A percentile compares a stretch with the other conserved stretches of the same genome.
Evolutionary conservation across 2,888 invertebrate genomes (phyloP).

Genomic region (Scaptomyza reducta): DNA sequence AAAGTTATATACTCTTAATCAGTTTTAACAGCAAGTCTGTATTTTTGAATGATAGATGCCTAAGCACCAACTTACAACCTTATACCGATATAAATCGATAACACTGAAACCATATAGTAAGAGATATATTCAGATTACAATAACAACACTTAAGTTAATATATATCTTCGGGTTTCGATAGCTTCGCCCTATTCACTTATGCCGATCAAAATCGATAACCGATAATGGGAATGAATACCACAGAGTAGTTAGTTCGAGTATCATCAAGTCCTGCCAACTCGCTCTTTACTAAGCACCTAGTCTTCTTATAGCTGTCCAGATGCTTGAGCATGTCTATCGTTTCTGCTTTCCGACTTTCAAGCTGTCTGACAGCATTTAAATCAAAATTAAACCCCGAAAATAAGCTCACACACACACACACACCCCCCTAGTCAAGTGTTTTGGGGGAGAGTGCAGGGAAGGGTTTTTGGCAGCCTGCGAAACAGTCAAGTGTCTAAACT

Average conservation of each 20-base stretch:
- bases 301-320: conserved; percentile 33
- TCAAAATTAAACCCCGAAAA: conserved; percentile 76
- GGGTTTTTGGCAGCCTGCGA: conserved; percentile 34
- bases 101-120: not conserved
- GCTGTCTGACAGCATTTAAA: conserved; percentile 73
- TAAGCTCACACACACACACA: conserved; percentile 39
- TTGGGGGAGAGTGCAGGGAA: not conserved
- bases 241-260: no score
- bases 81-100: not conserved
- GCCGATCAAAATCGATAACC: not conserved
- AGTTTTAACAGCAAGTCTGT: no score
- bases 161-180: not conserved
- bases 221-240: not conserved
- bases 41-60: no score
- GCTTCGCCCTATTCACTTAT: not conserved
- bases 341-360: conserved; percentile 58
- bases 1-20: no score
- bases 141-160: not conserved
- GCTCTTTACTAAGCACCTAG: not conserved
- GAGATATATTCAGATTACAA: no score
- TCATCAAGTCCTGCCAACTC: no score
- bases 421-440: not conserved
- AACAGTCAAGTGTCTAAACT: conserved; percentile 67
- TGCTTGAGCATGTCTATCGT: conserved; percentile 48
- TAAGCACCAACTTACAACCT: no score